phyloP scores from a whole-genome alignment of 2,888 invertebrate species.

The Gnatocerus cornutus region DNA sequence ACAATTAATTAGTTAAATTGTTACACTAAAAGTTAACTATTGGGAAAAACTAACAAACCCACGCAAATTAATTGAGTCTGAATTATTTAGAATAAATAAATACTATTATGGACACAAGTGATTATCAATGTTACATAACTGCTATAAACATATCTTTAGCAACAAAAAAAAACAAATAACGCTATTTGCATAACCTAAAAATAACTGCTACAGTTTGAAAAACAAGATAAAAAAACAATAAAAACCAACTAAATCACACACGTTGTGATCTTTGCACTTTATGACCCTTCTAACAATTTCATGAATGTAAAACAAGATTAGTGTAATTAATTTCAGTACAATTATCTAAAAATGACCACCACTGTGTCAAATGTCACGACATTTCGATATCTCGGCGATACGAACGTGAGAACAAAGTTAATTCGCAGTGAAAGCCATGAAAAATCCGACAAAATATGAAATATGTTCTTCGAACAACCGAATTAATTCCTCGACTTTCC shows the following conservation, averaged over 20 bases:
- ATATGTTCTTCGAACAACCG: not conserved
- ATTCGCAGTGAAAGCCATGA: not conserved
- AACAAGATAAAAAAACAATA: slow-evolving; percentile 3
- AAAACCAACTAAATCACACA: not conserved
- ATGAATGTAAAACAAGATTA: too few species aligned
- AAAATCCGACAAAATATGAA: not conserved
- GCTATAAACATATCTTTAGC: not conserved
- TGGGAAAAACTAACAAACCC: slow-evolving; percentile 3
- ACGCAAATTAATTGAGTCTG: slow-evolving; percentile 33
- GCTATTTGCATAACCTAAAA: slow-evolving; percentile 17
- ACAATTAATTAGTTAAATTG: slow-evolving; percentile 15
- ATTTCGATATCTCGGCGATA: not conserved
- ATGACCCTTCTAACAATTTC: too few species aligned
- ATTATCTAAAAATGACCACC: too few species aligned
- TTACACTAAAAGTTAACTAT: slow-evolving; percentile 17
- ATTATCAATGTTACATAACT: slow-evolving; percentile 28
- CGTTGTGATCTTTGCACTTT: not conserved
- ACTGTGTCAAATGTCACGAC: too few species aligned
- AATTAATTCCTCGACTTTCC: not conserved
- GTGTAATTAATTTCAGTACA: too few species aligned
- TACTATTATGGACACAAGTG: slow-evolving; percentile 25
- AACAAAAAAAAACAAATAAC: not conserved
- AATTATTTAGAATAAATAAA: slow-evolving; percentile 39
- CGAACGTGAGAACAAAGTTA: not conserved
- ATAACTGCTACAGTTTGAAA: not conserved